Evolutionary conservation across 2,113 vertebrate genomes (phyloP).

Genomic region (Gopherus flavomarginatus): DNA sequence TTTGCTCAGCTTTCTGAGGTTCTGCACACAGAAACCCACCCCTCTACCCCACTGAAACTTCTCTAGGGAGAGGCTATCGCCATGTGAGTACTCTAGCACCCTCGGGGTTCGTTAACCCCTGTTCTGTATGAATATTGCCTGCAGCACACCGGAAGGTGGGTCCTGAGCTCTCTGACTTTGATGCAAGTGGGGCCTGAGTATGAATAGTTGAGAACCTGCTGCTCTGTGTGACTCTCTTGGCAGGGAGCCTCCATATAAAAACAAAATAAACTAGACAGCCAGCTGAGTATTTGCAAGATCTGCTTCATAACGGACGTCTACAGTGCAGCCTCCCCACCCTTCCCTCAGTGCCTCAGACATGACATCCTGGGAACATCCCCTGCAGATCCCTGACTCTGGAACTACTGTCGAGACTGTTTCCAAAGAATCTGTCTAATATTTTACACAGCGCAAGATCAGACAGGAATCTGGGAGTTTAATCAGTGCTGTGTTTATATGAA

Average conservation of each 20-base stretch:
- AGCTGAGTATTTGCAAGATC: background rate
- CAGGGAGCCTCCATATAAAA: background rate
- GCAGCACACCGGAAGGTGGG: fast-evolving
- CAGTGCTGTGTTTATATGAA: background rate
- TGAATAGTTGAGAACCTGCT: background rate
- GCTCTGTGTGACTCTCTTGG: background rate
- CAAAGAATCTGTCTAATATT: background rate
- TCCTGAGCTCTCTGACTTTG: background rate
- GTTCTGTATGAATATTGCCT: fast-evolving
- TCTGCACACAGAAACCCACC: background rate
- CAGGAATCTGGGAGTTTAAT: background rate
- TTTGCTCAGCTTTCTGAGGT: background rate
- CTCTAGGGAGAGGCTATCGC: background rate
- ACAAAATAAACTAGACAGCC: background rate
- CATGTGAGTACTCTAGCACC: background rate
- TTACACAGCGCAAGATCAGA: background rate
- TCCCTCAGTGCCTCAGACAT: background rate
- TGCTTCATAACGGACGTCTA: background rate
- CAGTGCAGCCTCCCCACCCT: background rate
- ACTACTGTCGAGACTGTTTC: background rate
- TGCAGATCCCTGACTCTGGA: background rate
- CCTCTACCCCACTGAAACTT: fast-evolving
- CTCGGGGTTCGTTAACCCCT: background rate
- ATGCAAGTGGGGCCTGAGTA: background rate
- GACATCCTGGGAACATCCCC: background rate